Percentiles rank a stretch among this genome's conserved stretches.
phyloP scores from a whole-genome alignment of 2,888 invertebrate species.

The Perizoma flavofasciatum region DNA sequence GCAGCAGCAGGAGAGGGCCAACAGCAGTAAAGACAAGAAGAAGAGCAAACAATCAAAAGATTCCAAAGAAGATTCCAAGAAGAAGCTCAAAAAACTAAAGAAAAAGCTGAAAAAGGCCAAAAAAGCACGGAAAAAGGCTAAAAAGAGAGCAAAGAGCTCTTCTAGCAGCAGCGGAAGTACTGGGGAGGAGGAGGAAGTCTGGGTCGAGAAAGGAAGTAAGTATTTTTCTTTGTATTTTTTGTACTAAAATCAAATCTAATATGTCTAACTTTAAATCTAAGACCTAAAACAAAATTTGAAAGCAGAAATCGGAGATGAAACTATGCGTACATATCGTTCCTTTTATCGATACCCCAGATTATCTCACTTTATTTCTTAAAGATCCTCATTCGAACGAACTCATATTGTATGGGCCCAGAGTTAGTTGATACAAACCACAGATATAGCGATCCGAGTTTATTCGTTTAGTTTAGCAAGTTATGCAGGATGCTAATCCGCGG shows the following conservation, averaged over 20 bases:
- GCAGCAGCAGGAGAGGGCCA: conserved; percentile 54
- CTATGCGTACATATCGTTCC: too few relatives aligned
- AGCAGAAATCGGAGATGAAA: too few relatives aligned
- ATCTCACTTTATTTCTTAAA: too few relatives aligned
- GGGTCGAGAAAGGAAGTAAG: conserved; percentile 87
- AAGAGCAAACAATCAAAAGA: conserved; percentile 74
- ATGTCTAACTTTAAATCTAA: too few relatives aligned
- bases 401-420: too few relatives aligned
- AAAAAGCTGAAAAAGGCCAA: conserved; percentile 81
- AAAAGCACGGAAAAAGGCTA: conserved; percentile 80
- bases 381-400: too few relatives aligned
- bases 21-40: conserved; percentile 72
- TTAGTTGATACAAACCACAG: too few relatives aligned
- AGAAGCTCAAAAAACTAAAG: conserved; percentile 83
- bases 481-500: too few relatives aligned
- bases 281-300: too few relatives aligned
- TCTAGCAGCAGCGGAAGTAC: conserved; percentile 69
- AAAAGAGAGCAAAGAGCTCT: conserved; percentile 68
- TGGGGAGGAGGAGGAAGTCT: conserved; percentile 84
- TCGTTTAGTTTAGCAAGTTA: too few relatives aligned
- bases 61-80: conserved; percentile 77
- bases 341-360: too few relatives aligned
- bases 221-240: not conserved
- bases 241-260: not conserved
- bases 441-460: too few relatives aligned